phyloP scores from a whole-genome alignment of 2,888 invertebrate genomes.

The Brachylomia viminalis region DNA sequence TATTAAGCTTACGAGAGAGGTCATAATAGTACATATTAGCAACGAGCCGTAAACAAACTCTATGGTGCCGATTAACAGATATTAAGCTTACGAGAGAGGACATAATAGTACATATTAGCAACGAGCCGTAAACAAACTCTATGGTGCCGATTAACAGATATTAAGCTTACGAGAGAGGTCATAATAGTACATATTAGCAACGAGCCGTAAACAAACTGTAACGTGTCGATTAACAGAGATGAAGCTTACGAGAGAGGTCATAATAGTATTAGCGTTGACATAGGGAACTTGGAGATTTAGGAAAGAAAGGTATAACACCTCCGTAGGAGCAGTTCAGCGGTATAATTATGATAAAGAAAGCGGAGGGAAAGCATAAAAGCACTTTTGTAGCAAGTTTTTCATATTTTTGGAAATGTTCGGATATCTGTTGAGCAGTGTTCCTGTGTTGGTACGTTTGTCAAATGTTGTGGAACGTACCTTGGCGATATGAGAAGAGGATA shows the following conservation, averaged over 20 bases:
- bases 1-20: no score
- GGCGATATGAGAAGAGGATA: background rate
- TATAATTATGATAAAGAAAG: background rate
- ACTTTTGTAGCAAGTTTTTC: background rate
- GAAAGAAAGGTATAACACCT: background rate
- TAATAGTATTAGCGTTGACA: background rate
- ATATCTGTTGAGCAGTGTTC: no score
- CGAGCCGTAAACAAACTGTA: slow-evolving; percentile 16
- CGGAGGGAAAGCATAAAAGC: no score
- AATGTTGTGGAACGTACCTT: background rate
- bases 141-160: no score
- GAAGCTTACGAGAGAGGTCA: background rate
- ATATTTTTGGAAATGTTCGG: background rate
- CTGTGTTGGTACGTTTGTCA: background rate
- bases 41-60: no score
- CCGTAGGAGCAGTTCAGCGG: background rate
- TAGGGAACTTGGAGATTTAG: background rate
- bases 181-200: no score
- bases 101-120: no score
- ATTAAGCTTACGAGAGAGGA: no score
- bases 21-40: no score
- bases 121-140: no score
- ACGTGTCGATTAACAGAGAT: background rate
- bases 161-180: no score
- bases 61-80: no score